These are phyloP conservation scores for Rugalucina vietnamica DNA, from an alignment of 2,888 invertebrate species.

Conservation along the genomic window DNA sequence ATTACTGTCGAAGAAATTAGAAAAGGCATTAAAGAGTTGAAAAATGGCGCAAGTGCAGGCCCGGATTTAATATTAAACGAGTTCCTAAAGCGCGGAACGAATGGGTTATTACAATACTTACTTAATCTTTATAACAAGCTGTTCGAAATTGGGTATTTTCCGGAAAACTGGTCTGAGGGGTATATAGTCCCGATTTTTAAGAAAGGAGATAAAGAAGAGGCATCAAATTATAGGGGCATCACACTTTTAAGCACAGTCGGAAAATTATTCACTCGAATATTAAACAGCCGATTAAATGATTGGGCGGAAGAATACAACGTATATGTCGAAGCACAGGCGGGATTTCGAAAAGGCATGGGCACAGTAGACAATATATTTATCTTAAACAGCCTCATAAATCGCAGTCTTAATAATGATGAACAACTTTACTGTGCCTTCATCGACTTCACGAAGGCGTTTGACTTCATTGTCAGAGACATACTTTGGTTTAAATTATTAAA, in stretches of 20 bases:
- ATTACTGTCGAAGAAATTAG: background rate
- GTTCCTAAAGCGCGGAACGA: background rate
- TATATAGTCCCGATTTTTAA: background rate
- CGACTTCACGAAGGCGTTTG: slow-evolving; percentile 46
- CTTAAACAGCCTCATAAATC: slow-evolving; percentile 22
- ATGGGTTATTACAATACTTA: background rate
- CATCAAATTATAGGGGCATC: background rate
- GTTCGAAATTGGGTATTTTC: background rate
- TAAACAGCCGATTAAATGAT: background rate
- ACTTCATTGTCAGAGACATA: slow-evolving; percentile 24
- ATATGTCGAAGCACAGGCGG: slow-evolving; percentile 33
- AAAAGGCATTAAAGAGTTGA: background rate
- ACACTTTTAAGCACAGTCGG: background rate
- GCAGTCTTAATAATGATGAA: slow-evolving; percentile 13
- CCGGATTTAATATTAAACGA: background rate
- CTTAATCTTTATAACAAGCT: background rate
- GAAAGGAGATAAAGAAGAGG: background rate
- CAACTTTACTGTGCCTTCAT: slow-evolving; percentile 33
- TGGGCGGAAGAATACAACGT: background rate
- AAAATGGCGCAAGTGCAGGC: background rate
- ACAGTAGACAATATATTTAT: slow-evolving; percentile 38
- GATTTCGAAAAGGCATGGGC: slow-evolving; percentile 29
- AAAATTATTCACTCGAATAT: background rate
- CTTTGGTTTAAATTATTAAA: slow-evolving; percentile 38
- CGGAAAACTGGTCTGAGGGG: background rate